These are phyloP conservation scores for Chrysoperla carnea DNA, from an alignment of 1,140 invertebrate species.

Conservation along the genomic window DNA sequence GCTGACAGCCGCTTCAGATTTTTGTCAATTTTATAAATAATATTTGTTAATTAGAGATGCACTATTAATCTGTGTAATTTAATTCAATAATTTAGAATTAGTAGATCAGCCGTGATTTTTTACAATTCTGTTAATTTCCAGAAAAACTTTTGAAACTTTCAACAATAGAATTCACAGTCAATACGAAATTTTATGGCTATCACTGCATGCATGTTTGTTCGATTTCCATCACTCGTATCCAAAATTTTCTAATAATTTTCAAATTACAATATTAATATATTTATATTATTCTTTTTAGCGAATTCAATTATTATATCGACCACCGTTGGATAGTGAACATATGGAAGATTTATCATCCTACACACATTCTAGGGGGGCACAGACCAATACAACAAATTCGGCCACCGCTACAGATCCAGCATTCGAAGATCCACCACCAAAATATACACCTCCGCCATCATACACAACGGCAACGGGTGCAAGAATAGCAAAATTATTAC, in stretches of 20 bases:
- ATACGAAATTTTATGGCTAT: neutral
- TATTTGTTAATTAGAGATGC: no score
- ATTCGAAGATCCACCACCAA: constrained; percentile 70
- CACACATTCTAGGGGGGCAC: constrained; percentile 15
- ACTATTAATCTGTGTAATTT: no score
- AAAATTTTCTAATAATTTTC: no score
- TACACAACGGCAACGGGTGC: constrained; percentile 81
- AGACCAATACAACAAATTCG: constrained; percentile 4
- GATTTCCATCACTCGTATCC: no score
- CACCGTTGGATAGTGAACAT: constrained; percentile 30
- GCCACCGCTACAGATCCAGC: constrained; percentile 16
- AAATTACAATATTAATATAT: neutral
- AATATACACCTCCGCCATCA: constrained; percentile 82
- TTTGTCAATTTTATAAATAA: no score
- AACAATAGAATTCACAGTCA: constrained; percentile 4
- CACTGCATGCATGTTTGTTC: no score
- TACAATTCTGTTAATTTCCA: no score
- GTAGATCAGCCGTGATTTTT: no score
- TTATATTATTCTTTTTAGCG: constrained; percentile 31
- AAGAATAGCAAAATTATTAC: constrained; percentile 55
- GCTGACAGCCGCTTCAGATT: no score
- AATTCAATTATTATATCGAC: constrained; percentile 53
- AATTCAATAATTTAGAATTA: no score
- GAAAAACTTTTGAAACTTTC: constrained; percentile 22
- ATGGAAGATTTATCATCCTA: constrained; percentile 17